Evolutionary conservation across 1,140 invertebrate genomes (phyloP), one percentile per base, ranked within the genome.

Genomic region (Tenebrio molitor): DNA sequence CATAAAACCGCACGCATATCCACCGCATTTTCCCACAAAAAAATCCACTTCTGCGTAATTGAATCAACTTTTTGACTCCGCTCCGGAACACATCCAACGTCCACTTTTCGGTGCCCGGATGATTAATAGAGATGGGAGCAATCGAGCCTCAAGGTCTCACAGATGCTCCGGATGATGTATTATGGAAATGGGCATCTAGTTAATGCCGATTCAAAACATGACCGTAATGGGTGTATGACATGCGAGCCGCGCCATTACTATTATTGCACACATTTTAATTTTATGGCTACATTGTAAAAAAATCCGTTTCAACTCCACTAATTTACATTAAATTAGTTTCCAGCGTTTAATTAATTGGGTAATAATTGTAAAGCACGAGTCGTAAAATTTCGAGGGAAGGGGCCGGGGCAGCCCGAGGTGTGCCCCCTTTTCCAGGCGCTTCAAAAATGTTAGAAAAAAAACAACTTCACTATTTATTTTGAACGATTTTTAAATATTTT

Each of bases 321-420:
- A 50, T 50, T 50, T 50, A 50, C 44, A 50, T 50, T 50, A 50
- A 50, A 50, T 50, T 50, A 50, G 44, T 8, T 19, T 50, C 29
- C 44, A 50, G 23, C 44, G n/a, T 50, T 50, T 50, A 50, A 50
- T 50, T 50, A 50, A 50, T 50, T 50, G 44, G 44, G 44, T 50
- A 50, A 50, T 50, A 19, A 50, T 50, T 50, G 17, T 50, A 50
- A 50, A 50, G 44, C 16, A 50, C 29, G 42, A 50, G 44, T 50
- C 44, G 44, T 50, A 50, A 50, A 50, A 50, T 50, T 50, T 33
- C 4, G 29, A 33, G 29, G 29, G 4, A n/a, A 21, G 44, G 8
- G 10, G n/a, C 2, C 19, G 23, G 19, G 1, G 17, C 14, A 21
- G 16, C 10, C n/a, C n/a, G 17, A 50, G 19, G 17, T 7, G 17